Conservation (phyloP, 2,113 vertebrate species). For the Acanthochromis polyacanthus region DNA sequence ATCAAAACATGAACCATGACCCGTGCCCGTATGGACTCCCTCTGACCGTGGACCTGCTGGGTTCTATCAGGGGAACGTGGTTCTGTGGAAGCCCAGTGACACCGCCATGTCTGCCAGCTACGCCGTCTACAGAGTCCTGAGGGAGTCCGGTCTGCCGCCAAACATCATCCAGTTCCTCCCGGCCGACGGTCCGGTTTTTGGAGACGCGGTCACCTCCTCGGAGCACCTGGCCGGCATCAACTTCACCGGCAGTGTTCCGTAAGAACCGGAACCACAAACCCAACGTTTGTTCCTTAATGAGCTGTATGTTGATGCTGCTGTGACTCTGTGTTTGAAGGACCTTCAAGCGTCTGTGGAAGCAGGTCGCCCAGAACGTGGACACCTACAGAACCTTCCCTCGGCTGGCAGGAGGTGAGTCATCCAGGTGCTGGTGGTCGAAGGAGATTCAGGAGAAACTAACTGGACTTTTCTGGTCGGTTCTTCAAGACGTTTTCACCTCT, state of each 20-base stretch:
- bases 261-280: conserved; percentile 52
- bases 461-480: too few relatives aligned
- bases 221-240: conserved; percentile 94
- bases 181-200: conserved; percentile 90
- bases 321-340: conserved; percentile 84
- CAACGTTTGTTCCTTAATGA: not conserved
- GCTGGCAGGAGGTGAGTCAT: conserved; percentile 90
- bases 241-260: conserved; percentile 98
- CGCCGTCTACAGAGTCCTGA: conserved; percentile 88
- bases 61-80: conserved; percentile 91
- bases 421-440: too few relatives aligned
- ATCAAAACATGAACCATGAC: too few relatives aligned
- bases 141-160: conserved; percentile 92
- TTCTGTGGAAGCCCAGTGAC: conserved; percentile 98
- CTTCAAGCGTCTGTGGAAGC: conserved; percentile 95
- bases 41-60: too few relatives aligned
- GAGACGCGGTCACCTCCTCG: conserved; percentile 89
- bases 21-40: too few relatives aligned
- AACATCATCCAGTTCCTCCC: conserved; percentile 95
- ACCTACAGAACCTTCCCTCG: conserved; percentile 91
- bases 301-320: not conserved
- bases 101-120: conserved; percentile 93
- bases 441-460: too few relatives aligned
- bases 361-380: conserved; percentile 94
- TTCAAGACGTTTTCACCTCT: too few relatives aligned